These are phyloP conservation scores for Lytechinus pictus DNA, from an alignment of 35 echinoderm and acorn worm species.

Conservation along the genomic window DNA sequence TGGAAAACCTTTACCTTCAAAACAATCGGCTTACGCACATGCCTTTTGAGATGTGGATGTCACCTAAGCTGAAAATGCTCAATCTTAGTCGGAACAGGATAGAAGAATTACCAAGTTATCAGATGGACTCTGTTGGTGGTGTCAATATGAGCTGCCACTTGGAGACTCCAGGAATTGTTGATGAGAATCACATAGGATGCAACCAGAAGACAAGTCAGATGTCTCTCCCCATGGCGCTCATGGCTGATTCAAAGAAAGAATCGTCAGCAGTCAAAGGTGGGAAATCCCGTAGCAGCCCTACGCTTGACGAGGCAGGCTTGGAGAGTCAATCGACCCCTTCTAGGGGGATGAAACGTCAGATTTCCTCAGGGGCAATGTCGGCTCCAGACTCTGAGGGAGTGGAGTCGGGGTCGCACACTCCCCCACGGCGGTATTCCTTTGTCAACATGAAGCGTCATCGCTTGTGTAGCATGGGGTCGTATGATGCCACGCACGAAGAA, in stretches of 20 bases:
- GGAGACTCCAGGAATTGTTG: not conserved
- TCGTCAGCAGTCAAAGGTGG: not conserved
- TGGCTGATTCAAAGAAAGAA: not conserved
- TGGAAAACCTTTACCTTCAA: constrained; percentile 68
- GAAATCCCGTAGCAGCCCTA: constrained; percentile 42
- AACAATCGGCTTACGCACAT: constrained; percentile 69
- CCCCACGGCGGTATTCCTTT: constrained; percentile 37
- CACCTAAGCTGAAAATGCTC: constrained; percentile 81
- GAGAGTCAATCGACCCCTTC: not conserved
- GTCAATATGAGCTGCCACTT: constrained; percentile 26
- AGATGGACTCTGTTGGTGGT: not conserved
- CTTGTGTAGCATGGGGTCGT: constrained; percentile 77
- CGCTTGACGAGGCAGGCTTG: constrained; percentile 21
- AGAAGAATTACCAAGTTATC: constrained; percentile 75
- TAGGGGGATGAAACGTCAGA: constrained; percentile 21
- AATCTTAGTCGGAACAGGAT: constrained; percentile 82
- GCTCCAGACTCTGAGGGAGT: constrained; percentile 8
- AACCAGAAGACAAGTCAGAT: constrained; percentile 2
- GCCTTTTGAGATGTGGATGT: constrained; percentile 97
- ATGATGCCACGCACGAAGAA: constrained; percentile 51
- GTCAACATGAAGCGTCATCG: constrained; percentile 71
- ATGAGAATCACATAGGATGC: not conserved
- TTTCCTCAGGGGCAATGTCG: constrained; percentile 21
- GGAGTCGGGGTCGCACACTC: not conserved
- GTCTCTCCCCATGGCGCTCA: not conserved